phyloP scores from a whole-genome alignment of 2,797 vertebrate genomes.

The Mormyrops boulengeri region DNA sequence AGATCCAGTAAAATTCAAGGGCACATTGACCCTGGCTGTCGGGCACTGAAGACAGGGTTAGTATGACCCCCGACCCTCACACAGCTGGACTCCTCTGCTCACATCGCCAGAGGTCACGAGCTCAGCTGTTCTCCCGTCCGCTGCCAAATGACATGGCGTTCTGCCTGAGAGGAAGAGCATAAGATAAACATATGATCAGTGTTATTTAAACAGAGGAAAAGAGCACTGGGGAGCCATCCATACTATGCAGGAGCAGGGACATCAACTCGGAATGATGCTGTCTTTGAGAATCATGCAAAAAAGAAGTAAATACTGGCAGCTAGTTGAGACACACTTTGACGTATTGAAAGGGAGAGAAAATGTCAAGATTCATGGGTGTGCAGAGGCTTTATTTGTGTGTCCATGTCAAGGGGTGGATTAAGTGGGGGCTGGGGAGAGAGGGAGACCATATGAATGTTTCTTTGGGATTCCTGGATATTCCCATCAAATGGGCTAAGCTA shows the following conservation, averaged over 20 bases:
- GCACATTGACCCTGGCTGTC: background rate
- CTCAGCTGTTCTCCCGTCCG: background rate
- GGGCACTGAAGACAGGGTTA: background rate
- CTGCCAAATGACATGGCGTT: background rate
- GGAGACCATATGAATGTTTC: background rate
- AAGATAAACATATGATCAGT: constrained; percentile 23
- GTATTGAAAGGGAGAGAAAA: background rate
- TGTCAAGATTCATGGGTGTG: background rate
- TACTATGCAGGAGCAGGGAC: background rate
- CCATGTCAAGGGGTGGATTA: background rate
- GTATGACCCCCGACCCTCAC: background rate
- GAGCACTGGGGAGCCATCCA: background rate
- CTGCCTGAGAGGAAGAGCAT: constrained; percentile 18
- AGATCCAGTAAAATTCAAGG: background rate
- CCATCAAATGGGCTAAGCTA: background rate
- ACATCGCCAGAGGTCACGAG: background rate
- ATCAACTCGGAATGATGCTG: background rate
- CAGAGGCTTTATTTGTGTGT: background rate
- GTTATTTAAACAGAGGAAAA: constrained; percentile 17
- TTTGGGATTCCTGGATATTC: background rate
- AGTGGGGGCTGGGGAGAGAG: background rate
- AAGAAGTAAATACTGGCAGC: background rate
- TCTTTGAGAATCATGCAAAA: background rate
- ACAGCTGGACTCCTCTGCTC: background rate
- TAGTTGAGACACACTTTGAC: background rate